Percentiles rank a stretch among this genome's conserved stretches.
These are phyloP conservation scores for Elymnias hypermnestra DNA, from an alignment of 1,140 invertebrate genomes.

Conservation along the genomic window DNA sequence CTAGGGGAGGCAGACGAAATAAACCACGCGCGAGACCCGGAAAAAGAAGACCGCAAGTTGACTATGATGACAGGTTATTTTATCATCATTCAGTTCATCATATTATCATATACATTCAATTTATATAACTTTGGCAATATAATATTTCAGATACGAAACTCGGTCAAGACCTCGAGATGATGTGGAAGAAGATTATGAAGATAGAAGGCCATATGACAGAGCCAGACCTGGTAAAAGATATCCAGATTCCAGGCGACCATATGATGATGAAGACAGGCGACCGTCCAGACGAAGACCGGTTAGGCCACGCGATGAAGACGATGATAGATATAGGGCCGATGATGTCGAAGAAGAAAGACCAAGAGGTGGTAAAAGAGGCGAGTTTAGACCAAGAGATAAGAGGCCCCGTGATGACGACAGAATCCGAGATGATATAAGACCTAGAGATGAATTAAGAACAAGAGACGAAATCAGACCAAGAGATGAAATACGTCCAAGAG, in stretches of 20 bases:
- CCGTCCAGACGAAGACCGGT: conserved; percentile 45
- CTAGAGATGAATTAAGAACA: conserved; percentile 28
- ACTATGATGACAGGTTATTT: conserved; percentile 77
- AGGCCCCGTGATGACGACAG: conserved; percentile 24
- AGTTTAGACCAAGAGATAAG: conserved; percentile 16
- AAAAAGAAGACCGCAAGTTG: conserved; percentile 70
- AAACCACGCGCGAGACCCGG: conserved; percentile 69
- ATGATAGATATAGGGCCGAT: conserved; percentile 34
- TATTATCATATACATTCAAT: no score
- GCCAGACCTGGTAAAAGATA: conserved; percentile 38
- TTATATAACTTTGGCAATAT: not conserved
- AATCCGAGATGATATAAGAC: conserved; percentile 31
- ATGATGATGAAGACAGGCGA: conserved; percentile 58
- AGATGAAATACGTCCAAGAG: conserved; percentile 36
- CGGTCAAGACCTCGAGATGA: conserved; percentile 55
- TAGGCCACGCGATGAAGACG: conserved; percentile 40
- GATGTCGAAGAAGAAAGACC: conserved; percentile 37
- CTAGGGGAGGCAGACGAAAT: conserved; percentile 46
- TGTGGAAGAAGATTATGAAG: conserved; percentile 71
- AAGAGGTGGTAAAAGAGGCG: conserved; percentile 34
- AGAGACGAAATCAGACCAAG: conserved; percentile 34
- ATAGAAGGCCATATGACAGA: conserved; percentile 52
- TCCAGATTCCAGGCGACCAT: conserved; percentile 32
- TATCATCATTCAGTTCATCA: no score
- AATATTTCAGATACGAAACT: conserved; percentile 58